Evolutionary conservation across 2,113 vertebrate species (phyloP).

Genomic region (mouse (Mus musculus)): GRCm39 chr9:80063001-80063500

Average conservation of each 20-base stretch:
- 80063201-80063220: neutral
- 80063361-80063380: neutral
- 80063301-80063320: neutral
- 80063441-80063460: too few relatives aligned
- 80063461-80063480: neutral
- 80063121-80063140: neutral
- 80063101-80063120: neutral
- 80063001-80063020: too few relatives aligned
- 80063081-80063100: neutral
- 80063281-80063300: neutral
- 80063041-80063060: neutral
- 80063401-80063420: neutral
- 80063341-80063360: neutral
- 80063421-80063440: neutral
- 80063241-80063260: neutral
- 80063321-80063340: neutral
- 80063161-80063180: neutral
- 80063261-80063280: neutral
- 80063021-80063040: neutral
- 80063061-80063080: neutral
- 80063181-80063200: neutral
- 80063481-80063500: neutral
- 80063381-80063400: neutral
- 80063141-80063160: neutral
- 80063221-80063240: neutral